Evolutionary conservation across 2,113 vertebrate species (phyloP).

Genomic region (Brienomyrus brachyistius): DNA sequence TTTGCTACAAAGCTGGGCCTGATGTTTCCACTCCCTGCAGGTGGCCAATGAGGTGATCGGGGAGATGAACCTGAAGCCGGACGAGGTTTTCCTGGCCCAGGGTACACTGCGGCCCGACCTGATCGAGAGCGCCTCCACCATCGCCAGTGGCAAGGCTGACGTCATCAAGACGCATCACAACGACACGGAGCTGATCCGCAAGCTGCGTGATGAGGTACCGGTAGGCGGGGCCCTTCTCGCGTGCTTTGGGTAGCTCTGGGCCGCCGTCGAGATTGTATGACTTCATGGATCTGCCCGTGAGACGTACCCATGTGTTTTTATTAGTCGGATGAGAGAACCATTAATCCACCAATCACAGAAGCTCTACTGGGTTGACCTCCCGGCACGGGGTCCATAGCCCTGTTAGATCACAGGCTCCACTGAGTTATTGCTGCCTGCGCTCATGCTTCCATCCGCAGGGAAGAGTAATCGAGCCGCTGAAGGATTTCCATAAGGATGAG

Average conservation of each 20-base stretch:
- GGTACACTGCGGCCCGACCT: constrained; percentile 92
- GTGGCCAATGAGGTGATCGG: constrained; percentile 97
- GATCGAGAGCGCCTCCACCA: constrained; percentile 88
- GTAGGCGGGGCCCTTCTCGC: not conserved
- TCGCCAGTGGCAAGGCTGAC: constrained; percentile 92
- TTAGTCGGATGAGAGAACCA: not conserved
- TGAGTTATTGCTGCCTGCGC: not conserved
- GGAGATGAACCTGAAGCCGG: constrained; percentile 95
- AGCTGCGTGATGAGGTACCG: constrained; percentile 85
- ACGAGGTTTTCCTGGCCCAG: constrained; percentile 92
- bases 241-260: not conserved
- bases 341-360: not conserved
- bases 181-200: constrained; percentile 94
- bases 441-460: constrained; percentile 60
- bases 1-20: not conserved
- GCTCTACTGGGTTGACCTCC: not conserved
- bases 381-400: not conserved
- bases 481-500: constrained; percentile 98
- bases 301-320: not conserved
- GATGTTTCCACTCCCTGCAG: constrained; percentile 46
- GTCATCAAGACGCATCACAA: constrained; percentile 99
- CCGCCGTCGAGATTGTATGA: not conserved
- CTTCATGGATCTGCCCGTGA: not conserved
- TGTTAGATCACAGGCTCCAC: not conserved
- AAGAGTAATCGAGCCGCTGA: constrained; percentile 95